A percentile compares a stretch with the other conserved stretches of the same genome.
phyloP scores from a whole-genome alignment of 2,888 invertebrate genomes.

The Brachyopa scutellaris region DNA sequence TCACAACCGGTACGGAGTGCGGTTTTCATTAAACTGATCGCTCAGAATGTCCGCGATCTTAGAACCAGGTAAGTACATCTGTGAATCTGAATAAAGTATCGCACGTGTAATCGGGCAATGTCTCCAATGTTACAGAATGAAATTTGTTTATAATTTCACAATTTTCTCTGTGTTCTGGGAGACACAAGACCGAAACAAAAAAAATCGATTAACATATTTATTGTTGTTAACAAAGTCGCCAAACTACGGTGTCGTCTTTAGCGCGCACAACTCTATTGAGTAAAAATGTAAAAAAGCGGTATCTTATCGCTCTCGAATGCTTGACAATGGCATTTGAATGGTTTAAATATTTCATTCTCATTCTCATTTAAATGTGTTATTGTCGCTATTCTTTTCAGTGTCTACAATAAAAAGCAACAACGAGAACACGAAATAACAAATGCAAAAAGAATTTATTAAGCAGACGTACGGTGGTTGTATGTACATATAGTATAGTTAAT shows the following conservation, averaged over 20 bases:
- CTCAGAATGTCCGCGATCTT: conserved; percentile 74
- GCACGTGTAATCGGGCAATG: conserved; percentile 38
- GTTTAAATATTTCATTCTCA: conserved; percentile 31
- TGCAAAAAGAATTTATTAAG: conserved; percentile 32
- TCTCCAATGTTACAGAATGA: conserved; percentile 6
- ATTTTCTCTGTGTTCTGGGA: conserved; percentile 8
- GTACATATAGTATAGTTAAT: too few species aligned
- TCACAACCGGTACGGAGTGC: conserved; percentile 79
- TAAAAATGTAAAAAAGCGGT: conserved; percentile 58
- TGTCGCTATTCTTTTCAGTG: conserved; percentile 23
- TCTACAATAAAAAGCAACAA: conserved; percentile 20
- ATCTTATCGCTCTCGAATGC: conserved; percentile 56
- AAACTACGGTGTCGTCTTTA: not conserved
- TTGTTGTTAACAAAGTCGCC: conserved; percentile 6
- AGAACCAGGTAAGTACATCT: conserved; percentile 22
- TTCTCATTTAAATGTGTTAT: conserved; percentile 60
- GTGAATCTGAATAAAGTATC: conserved; percentile 25
- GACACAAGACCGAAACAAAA: not conserved
- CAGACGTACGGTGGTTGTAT: too few species aligned
- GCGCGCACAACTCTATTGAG: conserved; percentile 3
- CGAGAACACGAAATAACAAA: conserved; percentile 28
- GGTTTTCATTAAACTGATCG: conserved; percentile 80
- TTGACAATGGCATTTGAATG: conserved; percentile 48
- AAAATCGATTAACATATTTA: conserved; percentile 33
- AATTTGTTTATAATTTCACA: conserved; percentile 30